These are phyloP conservation scores for Syrphus vitripennis DNA, from an alignment of 2,888 invertebrate species.

Conservation along the genomic window DNA sequence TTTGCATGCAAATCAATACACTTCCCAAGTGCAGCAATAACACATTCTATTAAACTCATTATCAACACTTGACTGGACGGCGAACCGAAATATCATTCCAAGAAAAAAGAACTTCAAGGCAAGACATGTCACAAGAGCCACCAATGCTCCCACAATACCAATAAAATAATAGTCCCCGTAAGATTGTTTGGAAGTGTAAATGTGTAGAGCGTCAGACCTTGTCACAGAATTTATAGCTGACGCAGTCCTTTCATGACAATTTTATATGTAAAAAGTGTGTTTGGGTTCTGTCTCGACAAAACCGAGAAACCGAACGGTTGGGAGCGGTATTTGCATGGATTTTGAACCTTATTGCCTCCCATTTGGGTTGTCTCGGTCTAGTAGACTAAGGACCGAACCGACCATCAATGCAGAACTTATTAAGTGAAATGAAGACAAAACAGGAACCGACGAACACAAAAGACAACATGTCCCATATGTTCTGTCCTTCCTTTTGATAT, in stretches of 20 bases:
- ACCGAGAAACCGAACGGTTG: not conserved
- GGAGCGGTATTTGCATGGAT: conserved; percentile 21
- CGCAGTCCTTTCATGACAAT: conserved; percentile 56
- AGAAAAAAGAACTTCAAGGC: not conserved
- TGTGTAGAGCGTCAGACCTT: conserved; percentile 55
- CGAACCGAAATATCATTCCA: not conserved
- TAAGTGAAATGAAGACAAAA: conserved; percentile 54
- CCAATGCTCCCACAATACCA: not conserved
- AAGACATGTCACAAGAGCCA: not conserved
- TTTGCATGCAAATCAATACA: conserved; percentile 70
- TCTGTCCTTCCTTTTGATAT: conserved; percentile 32
- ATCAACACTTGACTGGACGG: conserved; percentile 76
- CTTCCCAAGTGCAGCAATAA: conserved; percentile 72
- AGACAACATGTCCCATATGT: conserved; percentile 56
- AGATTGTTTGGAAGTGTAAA: conserved; percentile 38
- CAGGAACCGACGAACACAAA: conserved; percentile 40
- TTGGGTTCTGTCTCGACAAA: not conserved
- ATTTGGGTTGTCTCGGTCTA: conserved; percentile 41
- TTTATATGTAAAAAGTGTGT: conserved; percentile 22
- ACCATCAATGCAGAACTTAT: conserved; percentile 64
- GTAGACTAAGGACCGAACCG: conserved; percentile 14
- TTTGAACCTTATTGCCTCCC: conserved; percentile 36
- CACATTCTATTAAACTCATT: conserved; percentile 80
- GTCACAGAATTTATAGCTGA: conserved; percentile 62
- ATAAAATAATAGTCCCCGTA: not conserved